Evolutionary conservation across 2,797 vertebrate species (phyloP).

Genomic region (Periparus ater): DNA sequence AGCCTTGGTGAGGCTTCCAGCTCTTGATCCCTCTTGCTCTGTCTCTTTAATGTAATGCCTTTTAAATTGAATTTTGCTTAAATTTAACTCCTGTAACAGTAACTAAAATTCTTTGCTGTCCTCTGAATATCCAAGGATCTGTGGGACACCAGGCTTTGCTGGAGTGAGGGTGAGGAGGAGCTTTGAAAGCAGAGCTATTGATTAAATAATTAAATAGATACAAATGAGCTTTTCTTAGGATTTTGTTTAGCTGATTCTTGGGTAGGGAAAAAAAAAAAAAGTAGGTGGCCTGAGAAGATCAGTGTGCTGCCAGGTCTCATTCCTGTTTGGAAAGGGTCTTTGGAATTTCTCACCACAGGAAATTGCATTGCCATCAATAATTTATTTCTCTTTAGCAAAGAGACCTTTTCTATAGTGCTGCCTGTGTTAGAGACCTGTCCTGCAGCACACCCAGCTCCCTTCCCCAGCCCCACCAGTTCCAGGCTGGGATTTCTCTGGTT

Average conservation of each 20-base stretch:
- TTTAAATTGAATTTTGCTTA: not conserved
- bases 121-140: not conserved
- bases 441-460: not conserved
- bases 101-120: not conserved
- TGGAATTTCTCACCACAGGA: not conserved
- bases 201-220: slow-evolving; percentile 41
- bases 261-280: not conserved
- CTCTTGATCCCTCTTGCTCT: not conserved
- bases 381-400: not conserved
- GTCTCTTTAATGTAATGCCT: not conserved
- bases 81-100: not conserved
- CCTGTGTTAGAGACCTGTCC: not conserved
- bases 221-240: slow-evolving; percentile 19
- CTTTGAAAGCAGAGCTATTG: not conserved
- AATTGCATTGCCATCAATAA: not conserved
- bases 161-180: not conserved
- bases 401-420: not conserved
- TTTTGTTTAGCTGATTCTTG: not conserved
- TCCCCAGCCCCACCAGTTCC: not conserved
- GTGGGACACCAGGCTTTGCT: not conserved
- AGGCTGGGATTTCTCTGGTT: not conserved
- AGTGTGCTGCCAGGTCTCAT: not conserved
- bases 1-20: not conserved
- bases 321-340: not conserved
- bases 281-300: not conserved